Percentiles rank a stretch among this genome's conserved stretches.
phyloP scores from a whole-genome alignment of 2,888 invertebrate species.

The Coleophora flavipennella region DNA sequence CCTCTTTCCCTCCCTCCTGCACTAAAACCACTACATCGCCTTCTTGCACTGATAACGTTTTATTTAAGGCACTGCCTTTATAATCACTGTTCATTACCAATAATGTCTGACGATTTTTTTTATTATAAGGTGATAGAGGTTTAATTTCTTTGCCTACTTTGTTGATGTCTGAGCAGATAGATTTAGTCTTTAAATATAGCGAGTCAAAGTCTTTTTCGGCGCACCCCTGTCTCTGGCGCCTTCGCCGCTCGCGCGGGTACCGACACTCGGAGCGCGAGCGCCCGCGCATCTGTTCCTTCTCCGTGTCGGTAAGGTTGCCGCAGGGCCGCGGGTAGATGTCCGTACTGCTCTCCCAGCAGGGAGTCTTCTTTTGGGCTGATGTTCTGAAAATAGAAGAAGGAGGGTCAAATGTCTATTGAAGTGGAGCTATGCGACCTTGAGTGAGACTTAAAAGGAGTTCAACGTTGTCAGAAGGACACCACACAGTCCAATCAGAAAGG shows the following conservation, averaged over 20 bases:
- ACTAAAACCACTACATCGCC: conserved; percentile 84
- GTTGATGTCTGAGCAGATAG: conserved; percentile 46
- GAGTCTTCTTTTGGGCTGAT: conserved; percentile 72
- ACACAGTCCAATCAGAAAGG: too few relatives aligned
- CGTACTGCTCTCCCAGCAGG: conserved; percentile 86
- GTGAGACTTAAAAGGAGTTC: too few relatives aligned
- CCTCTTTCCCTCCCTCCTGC: conserved; percentile 42
- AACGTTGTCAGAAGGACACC: too few relatives aligned
- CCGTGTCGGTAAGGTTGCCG: conserved; percentile 86
- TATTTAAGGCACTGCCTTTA: conserved; percentile 67
- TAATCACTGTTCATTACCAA: conserved; percentile 81
- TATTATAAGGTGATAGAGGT: conserved; percentile 10
- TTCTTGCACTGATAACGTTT: conserved; percentile 75
- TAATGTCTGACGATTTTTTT: conserved; percentile 76
- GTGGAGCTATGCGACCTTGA: too few relatives aligned
- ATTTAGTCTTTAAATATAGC: conserved; percentile 75
- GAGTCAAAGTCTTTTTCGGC: conserved; percentile 83
- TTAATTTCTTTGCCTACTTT: conserved; percentile 33
- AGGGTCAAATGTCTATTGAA: too few relatives aligned
- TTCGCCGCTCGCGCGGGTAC: conserved; percentile 50
- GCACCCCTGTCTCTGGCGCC: conserved; percentile 52
- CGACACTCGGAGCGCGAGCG: conserved; percentile 81
- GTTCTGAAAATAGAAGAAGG: conserved; percentile 40
- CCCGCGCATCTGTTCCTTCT: conserved; percentile 76
- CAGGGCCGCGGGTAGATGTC: conserved; percentile 86